Evolutionary conservation across 2,113 vertebrate genomes (phyloP).

Genomic region (Tinamus guttatus): DNA sequence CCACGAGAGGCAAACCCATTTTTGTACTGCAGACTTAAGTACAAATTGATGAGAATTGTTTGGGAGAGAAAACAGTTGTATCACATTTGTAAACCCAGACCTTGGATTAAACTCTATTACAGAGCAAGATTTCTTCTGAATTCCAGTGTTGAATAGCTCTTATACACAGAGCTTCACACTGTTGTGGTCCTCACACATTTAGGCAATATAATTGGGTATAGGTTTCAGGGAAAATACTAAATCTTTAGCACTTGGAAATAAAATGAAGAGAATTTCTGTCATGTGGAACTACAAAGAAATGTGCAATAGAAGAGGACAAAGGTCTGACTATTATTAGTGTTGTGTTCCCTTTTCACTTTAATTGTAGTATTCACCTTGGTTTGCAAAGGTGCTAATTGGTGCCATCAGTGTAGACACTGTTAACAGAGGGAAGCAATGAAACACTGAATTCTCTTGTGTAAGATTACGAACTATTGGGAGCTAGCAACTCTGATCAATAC

Average conservation of each 20-base stretch:
- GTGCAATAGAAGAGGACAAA: neutral
- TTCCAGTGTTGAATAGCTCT: neutral
- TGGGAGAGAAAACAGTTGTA: neutral
- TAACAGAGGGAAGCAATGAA: neutral
- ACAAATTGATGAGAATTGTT: conserved; percentile 19
- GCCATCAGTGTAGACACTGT: neutral
- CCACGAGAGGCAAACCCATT: neutral
- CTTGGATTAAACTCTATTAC: neutral
- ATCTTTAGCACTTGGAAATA: neutral
- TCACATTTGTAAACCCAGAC: neutral
- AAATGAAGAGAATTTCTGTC: neutral
- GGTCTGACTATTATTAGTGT: neutral
- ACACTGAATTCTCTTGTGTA: neutral
- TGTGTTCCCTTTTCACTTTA: neutral
- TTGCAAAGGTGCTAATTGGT: neutral
- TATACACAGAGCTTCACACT: neutral
- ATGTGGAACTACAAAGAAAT: neutral
- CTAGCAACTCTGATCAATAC: neutral
- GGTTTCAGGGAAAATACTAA: neutral
- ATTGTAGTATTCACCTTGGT: neutral
- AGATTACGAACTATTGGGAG: neutral
- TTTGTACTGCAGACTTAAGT: fast-evolving
- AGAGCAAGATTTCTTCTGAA: neutral
- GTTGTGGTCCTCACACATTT: neutral
- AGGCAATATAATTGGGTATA: neutral